Base-by-base conservation (phyloP, 2,797 vertebrate species). In the Carduelis carduelis region DNA sequence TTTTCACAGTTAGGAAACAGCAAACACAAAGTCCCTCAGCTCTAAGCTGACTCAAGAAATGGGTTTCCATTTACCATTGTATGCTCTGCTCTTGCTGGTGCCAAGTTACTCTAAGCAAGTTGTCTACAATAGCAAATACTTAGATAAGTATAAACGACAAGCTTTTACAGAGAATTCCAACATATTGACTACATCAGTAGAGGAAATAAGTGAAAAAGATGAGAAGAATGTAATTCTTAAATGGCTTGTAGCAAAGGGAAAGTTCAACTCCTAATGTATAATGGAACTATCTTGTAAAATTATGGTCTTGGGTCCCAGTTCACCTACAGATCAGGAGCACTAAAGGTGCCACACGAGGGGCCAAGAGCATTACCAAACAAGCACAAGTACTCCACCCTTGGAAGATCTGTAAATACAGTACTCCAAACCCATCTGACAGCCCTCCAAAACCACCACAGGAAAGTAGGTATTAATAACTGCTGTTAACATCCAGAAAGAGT, bases 81-180 rank as follows among this genome's bases (percentile, higher is more conserved):
- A 80, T 95, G 88, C 80, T 97, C 94, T 96, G 72, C 83, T 96
- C 91, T 90, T 80, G 52, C 55, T 90, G 75, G 63, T 96, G 96
- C 92, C 93, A 95, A 87, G 97, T 97, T 97, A 96, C 71, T 86
- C 86, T 64, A 95, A 86, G 95, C 81, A 95, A 95, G 85, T 93
- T 96, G 80, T 96, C 77, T 94, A 52, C 82, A 93, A 95, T 39
- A 94, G 70, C 78, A 96, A 97, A 96, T 90, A 85, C 83, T 94
- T 85, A 66, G 28, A 60, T 89, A 69, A 97, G 72, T 84, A 55
- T 87, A 95, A 97, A 92, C 88, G 44, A 88, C 88, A 79, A 59
- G 53, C 76, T 93, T 91, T 93, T 82, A 68, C n/a, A 60, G 88
- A 95, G 84, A 55, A 74, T 93, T 96, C 85, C 71, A 91, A 80